phyloP scores from a whole-genome alignment of 1,140 invertebrate genomes.

The Drosophila pectinifera region DNA sequence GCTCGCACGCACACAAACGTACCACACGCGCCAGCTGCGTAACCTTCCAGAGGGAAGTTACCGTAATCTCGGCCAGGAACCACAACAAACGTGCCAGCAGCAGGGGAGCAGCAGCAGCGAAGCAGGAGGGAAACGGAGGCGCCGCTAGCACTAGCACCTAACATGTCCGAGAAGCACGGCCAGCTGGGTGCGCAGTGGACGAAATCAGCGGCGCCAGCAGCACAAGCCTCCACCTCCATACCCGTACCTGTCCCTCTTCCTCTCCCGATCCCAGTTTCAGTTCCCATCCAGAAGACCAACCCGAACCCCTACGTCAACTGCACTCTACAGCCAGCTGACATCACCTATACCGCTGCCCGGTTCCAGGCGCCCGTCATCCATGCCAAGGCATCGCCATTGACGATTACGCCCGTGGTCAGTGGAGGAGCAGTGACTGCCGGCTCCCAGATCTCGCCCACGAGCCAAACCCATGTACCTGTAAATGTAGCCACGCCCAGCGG shows the following conservation, averaged over 20 bases:
- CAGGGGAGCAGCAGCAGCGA: constrained; percentile 26
- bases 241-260: constrained; percentile 7
- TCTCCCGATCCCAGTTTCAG: constrained; percentile 26
- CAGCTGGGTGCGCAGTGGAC: constrained; percentile 80
- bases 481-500: constrained; percentile 63
- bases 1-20: constrained; percentile 21
- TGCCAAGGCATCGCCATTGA: constrained; percentile 64
- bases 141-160: constrained; percentile 64
- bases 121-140: constrained; percentile 27
- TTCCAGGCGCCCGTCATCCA: constrained; percentile 74
- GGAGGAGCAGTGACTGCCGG: constrained; percentile 16
- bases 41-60: constrained; percentile 25
- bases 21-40: constrained; percentile 50
- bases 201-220: constrained; percentile 66
- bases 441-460: constrained; percentile 63
- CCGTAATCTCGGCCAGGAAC: constrained; percentile 35
- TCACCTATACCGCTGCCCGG: constrained; percentile 63
- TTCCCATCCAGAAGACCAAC: constrained; percentile 49
- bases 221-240: constrained; percentile 40
- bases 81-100: constrained; percentile 32
- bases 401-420: constrained; percentile 53
- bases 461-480: constrained; percentile 78
- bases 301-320: constrained; percentile 50
- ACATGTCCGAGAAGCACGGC: constrained; percentile 84
- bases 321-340: constrained; percentile 49